Conservation (phyloP, 2,888 invertebrate species). For the Drosophila koepferae region DNA sequence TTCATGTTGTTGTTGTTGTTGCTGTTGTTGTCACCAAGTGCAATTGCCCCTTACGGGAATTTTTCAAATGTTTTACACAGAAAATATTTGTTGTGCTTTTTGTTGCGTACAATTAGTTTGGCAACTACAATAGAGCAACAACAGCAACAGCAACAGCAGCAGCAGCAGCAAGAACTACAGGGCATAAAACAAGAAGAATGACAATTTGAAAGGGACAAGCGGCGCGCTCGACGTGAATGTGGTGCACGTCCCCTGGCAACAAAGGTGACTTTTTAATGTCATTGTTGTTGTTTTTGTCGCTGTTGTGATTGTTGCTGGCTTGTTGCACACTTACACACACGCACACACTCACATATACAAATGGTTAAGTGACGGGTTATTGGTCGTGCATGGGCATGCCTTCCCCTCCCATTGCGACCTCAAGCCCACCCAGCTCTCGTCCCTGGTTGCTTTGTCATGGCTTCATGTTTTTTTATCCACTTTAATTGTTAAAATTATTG, state of each 20-base stretch:
- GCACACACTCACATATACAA: conserved; percentile 15
- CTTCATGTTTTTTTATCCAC: conserved; percentile 43
- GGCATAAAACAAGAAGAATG: conserved; percentile 74
- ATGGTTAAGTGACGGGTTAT: conserved; percentile 50
- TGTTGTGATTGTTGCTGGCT: conserved; percentile 69
- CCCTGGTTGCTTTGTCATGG: conserved; percentile 45
- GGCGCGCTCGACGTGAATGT: conserved; percentile 29
- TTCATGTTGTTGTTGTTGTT: conserved; percentile 28
- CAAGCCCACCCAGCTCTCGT: not conserved
- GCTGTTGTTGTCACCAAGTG: conserved; percentile 60
- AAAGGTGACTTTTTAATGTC: conserved; percentile 78
- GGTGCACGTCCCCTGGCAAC: conserved; percentile 50
- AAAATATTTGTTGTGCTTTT: conserved; percentile 67
- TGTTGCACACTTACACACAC: conserved; percentile 48
- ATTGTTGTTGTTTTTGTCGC: conserved; percentile 51
- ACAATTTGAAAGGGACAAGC: conserved; percentile 72
- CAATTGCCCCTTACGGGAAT: conserved; percentile 74
- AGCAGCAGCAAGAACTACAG: conserved; percentile 53
- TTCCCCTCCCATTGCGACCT: not conserved
- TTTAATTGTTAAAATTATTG: conserved; percentile 71
- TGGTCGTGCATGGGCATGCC: conserved; percentile 11
- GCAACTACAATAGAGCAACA: conserved; percentile 50
- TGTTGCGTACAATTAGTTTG: conserved; percentile 79
- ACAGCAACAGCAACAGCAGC: conserved; percentile 34
- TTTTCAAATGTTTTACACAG: conserved; percentile 74